These are phyloP conservation scores for Pungitius pungitius DNA, from an alignment of 2,113 vertebrate genomes.

Conservation along the genomic window DNA sequence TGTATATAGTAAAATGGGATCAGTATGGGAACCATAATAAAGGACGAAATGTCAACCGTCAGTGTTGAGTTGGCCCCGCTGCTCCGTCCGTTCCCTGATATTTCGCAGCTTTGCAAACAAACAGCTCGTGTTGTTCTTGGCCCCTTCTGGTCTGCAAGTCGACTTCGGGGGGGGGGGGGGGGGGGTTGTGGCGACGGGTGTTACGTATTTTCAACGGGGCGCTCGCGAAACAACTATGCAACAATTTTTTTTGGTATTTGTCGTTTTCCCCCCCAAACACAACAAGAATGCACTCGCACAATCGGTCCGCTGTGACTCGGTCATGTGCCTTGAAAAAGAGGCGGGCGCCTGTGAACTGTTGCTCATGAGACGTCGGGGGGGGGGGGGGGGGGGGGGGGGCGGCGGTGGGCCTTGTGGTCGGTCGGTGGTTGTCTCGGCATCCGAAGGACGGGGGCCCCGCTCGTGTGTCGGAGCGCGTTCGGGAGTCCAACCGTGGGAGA, in stretches of 20 bases:
- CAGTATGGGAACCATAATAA: background rate
- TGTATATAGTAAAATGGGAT: constrained; percentile 14
- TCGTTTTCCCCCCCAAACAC: constrained; percentile 5
- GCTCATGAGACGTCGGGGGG: constrained; percentile 9
- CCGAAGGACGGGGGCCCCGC: background rate
- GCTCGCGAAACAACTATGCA: constrained; percentile 45
- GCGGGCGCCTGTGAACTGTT: constrained; percentile 13
- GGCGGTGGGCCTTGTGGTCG: background rate
- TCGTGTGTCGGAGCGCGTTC: constrained; percentile 16
- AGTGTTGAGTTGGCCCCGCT: constrained; percentile 17
- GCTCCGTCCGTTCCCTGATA: constrained; percentile 40
- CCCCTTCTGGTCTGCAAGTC: background rate
- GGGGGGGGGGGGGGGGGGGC: too few species aligned
- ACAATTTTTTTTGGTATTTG: constrained; percentile 11
- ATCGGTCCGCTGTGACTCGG: constrained; percentile 11
- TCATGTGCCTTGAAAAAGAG: background rate
- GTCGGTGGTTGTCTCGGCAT: constrained; percentile 41
- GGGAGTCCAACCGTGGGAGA: constrained; percentile 39
- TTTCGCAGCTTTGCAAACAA: constrained; percentile 47
- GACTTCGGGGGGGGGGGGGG: background rate
- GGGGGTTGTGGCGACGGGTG: background rate
- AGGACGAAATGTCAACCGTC: background rate
- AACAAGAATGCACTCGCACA: constrained; percentile 52
- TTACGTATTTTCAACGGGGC: constrained; percentile 22
- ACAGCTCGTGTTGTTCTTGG: constrained; percentile 24